Evolutionary conservation across 2,888 invertebrate genomes (phyloP).

Genomic region (Phaedon cochleariae): DNA sequence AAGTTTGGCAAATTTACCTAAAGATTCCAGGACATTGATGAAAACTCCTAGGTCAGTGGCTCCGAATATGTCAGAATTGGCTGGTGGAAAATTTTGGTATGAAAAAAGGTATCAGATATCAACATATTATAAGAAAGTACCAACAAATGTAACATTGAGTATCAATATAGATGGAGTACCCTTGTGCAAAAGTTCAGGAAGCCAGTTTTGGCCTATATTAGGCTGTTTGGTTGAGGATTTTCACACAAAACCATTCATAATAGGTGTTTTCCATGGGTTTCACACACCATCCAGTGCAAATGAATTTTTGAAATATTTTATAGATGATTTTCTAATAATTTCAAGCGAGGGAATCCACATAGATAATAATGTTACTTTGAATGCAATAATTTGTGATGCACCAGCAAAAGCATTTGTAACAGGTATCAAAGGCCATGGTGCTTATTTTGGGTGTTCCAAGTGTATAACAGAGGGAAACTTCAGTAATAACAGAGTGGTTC

Average conservation of each 20-base stretch:
- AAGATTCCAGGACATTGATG: conserved; percentile 14
- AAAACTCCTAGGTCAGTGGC: conserved; percentile 13
- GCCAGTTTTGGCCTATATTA: conserved; percentile 11
- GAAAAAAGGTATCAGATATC: not conserved
- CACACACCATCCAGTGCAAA: conserved; percentile 9
- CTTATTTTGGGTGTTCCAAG: conserved; percentile 44
- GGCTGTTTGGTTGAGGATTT: conserved; percentile 7
- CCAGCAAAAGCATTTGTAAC: conserved; percentile 46
- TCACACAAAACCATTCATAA: conserved; percentile 10
- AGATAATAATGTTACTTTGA: conserved; percentile 7
- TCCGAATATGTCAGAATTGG: not conserved
- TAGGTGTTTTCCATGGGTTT: conserved; percentile 18
- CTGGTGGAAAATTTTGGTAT: conserved; percentile 12
- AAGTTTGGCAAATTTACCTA: not conserved
- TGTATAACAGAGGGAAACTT: conserved; percentile 42
- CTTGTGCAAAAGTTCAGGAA: not conserved
- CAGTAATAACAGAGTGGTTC: conserved; percentile 39
- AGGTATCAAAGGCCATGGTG: conserved; percentile 42
- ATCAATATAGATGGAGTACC: conserved; percentile 20
- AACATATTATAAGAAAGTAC: not conserved
- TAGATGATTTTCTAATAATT: conserved; percentile 9
- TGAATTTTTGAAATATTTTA: conserved; percentile 13
- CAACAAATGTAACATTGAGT: conserved; percentile 7
- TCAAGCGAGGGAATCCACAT: not conserved
- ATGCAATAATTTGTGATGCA: conserved; percentile 46